phyloP scores from a whole-genome alignment of 2,797 vertebrate species.

The Molothrus ater region DNA sequence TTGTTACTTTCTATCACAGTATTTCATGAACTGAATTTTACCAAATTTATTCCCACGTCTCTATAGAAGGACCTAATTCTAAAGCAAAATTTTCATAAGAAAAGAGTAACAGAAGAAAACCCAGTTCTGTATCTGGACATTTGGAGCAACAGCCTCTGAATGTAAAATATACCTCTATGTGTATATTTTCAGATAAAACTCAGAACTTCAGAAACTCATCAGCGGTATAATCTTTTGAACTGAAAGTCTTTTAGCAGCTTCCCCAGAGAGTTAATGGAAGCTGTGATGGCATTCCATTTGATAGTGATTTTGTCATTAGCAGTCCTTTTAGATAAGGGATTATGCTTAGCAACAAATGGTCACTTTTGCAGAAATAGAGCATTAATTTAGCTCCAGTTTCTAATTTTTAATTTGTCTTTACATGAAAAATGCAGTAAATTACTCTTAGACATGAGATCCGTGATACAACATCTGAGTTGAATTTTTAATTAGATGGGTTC shows the following conservation, averaged over 20 bases:
- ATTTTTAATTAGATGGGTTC: neutral
- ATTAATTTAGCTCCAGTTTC: constrained; percentile 4
- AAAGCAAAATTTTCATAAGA: neutral
- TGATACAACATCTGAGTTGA: neutral
- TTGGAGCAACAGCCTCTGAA: neutral
- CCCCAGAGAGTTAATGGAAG: neutral
- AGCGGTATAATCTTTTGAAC: neutral
- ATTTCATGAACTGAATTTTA: neutral
- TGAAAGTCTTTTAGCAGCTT: neutral
- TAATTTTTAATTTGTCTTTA: constrained; percentile 19
- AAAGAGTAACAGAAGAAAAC: neutral
- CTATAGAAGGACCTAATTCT: neutral
- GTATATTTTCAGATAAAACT: neutral
- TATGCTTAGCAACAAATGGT: neutral
- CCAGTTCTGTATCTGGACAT: neutral
- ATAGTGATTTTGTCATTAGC: neutral
- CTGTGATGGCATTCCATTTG: neutral
- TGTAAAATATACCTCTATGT: neutral
- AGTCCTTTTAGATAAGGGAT: neutral
- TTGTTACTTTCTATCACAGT: neutral
- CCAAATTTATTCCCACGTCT: neutral
- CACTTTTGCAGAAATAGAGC: neutral
- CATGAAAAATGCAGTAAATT: neutral
- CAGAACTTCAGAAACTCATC: neutral
- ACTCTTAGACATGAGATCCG: neutral